Conservation (phyloP, 1,140 invertebrate species). For the Lordiphosa mommai region DNA sequence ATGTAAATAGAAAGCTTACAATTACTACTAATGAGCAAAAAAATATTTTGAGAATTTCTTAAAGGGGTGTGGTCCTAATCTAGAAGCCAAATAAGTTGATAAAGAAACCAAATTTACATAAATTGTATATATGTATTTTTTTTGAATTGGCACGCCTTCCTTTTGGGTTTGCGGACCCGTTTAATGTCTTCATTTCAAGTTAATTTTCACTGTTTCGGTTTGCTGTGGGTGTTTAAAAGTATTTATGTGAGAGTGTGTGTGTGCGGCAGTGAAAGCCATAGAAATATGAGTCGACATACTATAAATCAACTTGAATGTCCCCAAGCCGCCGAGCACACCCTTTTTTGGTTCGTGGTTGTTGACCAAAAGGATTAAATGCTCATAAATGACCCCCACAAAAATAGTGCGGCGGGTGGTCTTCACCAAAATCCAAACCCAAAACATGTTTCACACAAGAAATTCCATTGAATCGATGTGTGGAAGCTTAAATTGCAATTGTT, state of each 20-base stretch:
- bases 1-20: conserved; percentile 9
- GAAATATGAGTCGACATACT: conserved; percentile 1
- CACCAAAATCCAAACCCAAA: no score
- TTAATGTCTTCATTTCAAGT: conserved; percentile 6
- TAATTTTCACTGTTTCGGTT: background rate
- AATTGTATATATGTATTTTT: background rate
- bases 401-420: conserved; percentile 4
- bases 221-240: background rate
- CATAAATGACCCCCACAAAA: conserved; percentile 3
- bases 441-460: no score
- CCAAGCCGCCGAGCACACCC: conserved; percentile 1
- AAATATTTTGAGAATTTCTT: conserved; percentile 3
- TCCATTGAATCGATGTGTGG: no score
- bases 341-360: background rate
- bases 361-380: conserved; percentile 9
- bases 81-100: conserved; percentile 1
- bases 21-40: background rate
- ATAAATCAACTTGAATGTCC: conserved; percentile 4
- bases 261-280: conserved; percentile 6
- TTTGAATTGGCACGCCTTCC: conserved; percentile 1
- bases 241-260: background rate
- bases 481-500: no score
- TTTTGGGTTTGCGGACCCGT: background rate
- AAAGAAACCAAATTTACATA: conserved; percentile 6
- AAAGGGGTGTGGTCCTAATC: background rate